Evolutionary conservation across 1,140 invertebrate genomes (phyloP).

Genomic region (Pissodes strobi): DNA sequence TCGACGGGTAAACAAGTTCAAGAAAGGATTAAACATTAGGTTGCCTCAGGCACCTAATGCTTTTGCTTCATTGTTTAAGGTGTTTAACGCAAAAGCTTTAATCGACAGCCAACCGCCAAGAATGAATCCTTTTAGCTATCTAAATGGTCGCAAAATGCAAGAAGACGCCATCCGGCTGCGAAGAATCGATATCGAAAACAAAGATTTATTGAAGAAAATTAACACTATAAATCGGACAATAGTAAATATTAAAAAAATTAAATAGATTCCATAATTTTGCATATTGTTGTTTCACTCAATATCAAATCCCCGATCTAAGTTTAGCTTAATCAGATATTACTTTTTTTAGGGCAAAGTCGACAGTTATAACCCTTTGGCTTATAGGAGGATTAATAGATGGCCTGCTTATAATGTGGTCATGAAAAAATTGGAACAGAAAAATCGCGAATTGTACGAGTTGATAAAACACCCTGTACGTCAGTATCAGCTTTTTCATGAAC

Average conservation of each 20-base stretch:
- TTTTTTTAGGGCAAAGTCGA: constrained; percentile 47
- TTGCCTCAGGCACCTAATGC: no score
- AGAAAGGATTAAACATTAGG: no score
- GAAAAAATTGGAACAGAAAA: constrained; percentile 37
- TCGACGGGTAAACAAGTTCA: no score
- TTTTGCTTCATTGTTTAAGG: constrained; percentile 1
- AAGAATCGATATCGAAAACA: constrained; percentile 57
- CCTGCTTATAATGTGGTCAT: constrained; percentile 30
- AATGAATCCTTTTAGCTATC: constrained; percentile 49
- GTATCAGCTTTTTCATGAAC: neutral
- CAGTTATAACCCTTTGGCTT: constrained; percentile 45
- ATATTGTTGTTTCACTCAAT: no score
- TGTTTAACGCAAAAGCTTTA: constrained; percentile 47
- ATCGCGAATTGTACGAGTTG: constrained; percentile 36
- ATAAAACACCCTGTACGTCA: constrained; percentile 30
- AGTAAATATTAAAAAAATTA: no score
- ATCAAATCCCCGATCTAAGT: no score
- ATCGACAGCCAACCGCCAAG: constrained; percentile 55
- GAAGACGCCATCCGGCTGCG: constrained; percentile 46
- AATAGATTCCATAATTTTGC: no score
- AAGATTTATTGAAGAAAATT: constrained; percentile 55
- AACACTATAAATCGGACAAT: constrained; percentile 54
- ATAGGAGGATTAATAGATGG: constrained; percentile 39
- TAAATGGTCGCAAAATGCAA: constrained; percentile 48
- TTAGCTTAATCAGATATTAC: no score